phyloP scores from a whole-genome alignment of 1,140 invertebrate species.

The Parasteatoda tepidariorum region DNA sequence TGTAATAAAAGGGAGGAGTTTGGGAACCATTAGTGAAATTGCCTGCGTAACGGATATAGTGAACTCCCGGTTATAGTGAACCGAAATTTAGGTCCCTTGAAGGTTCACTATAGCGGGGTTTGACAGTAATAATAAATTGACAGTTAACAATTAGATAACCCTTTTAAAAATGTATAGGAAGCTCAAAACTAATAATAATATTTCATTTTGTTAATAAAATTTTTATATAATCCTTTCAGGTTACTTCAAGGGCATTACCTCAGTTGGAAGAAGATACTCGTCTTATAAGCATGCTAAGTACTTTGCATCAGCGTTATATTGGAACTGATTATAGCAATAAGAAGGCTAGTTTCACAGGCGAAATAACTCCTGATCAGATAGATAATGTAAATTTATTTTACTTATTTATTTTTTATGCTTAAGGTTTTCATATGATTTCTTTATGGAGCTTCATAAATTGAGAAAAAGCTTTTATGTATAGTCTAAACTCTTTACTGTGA shows the following conservation, averaged over 20 bases:
- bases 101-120: too few species aligned
- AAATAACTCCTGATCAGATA: slow-evolving; percentile 70
- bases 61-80: too few species aligned
- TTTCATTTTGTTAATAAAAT: slow-evolving; percentile 1
- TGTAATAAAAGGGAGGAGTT: too few species aligned
- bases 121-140: too few species aligned
- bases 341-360: slow-evolving; percentile 66
- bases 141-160: too few species aligned
- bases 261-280: slow-evolving; percentile 85
- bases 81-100: too few species aligned
- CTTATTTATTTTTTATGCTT: slow-evolving; percentile 1
- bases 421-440: neutral
- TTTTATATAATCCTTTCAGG: slow-evolving; percentile 65
- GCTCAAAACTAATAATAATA: too few species aligned
- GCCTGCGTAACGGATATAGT: too few species aligned
- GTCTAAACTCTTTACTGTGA: neutral
- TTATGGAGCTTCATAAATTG: neutral
- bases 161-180: too few species aligned
- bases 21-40: too few species aligned
- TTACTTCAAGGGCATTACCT: slow-evolving; percentile 73
- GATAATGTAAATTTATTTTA: slow-evolving; percentile 66
- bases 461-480: neutral
- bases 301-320: slow-evolving; percentile 82
- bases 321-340: slow-evolving; percentile 77
- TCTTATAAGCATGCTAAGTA: slow-evolving; percentile 78